phyloP scores from a whole-genome alignment of 2,888 invertebrate species.

The Achlya flavicornis region DNA sequence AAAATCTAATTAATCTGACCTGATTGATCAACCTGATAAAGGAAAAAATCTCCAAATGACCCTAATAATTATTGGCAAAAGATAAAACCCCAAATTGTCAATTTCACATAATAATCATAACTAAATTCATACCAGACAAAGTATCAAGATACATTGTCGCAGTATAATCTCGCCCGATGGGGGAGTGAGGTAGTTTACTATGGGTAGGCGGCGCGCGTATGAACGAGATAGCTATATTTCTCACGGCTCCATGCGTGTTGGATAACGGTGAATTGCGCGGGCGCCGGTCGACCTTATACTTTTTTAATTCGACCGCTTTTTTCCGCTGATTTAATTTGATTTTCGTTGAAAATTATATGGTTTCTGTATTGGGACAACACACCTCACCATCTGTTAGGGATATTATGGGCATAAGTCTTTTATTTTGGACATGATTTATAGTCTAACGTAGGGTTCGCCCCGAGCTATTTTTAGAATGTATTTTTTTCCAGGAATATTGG shows the following conservation, averaged over 20 bases:
- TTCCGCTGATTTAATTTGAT: constrained; percentile 60
- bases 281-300: constrained; percentile 59
- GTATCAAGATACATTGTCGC: constrained; percentile 63
- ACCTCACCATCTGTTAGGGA: constrained; percentile 33
- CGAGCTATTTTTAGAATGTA: constrained; percentile 41
- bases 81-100: neutral
- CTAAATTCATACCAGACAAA: constrained; percentile 41
- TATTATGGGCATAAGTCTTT: constrained; percentile 7
- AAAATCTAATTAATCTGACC: neutral
- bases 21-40: too few relatives aligned
- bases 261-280: constrained; percentile 67
- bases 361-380: constrained; percentile 39
- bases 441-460: neutral
- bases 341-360: constrained; percentile 58
- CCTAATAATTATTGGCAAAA: neutral
- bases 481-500: constrained; percentile 43
- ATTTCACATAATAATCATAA: constrained; percentile 1
- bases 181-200: constrained; percentile 43
- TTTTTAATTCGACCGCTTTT: constrained; percentile 60
- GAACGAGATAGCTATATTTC: constrained; percentile 52
- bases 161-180: constrained; percentile 54
- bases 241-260: constrained; percentile 35
- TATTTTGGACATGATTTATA: neutral
- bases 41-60: neutral
- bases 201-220: constrained; percentile 64